Base-by-base conservation (phyloP, 2,113 vertebrate species). In the Siniperca chuatsi region DNA sequence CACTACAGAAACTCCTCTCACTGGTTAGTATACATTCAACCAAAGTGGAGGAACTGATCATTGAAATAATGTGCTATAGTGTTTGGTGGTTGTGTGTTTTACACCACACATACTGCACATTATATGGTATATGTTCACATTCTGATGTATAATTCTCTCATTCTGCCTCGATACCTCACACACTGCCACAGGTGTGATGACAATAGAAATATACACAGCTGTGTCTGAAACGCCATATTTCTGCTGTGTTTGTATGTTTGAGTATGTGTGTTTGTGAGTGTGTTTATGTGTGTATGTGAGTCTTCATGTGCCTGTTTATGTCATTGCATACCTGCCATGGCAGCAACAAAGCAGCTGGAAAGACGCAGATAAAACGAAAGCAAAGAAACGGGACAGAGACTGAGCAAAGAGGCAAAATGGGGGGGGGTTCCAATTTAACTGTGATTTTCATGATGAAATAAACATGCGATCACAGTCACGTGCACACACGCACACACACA, bases 371-470 rank as follows among this genome's bases (percentile, higher is more conserved):
- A 89, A 79, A 75, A 8, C 20, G 35, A 70, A 46, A 60, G 80
- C 68, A 70, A 60, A 85, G 65, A 77, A 84, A 77, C 67, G 33
- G 54, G 8, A 75, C 61, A 76, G 65, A 81, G 60, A 70, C 23
- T 12, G n/a, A 77, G 71, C 71, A 78, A 72, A 73, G 67, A 81
- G 60, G 66, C 66, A 76, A 75, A 85, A 80, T 48, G 64, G 83
- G 68, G 73, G 37, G 35, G 29, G 37, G 66, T 62, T 79, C 37
- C 55, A 71, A 46, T 84, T 83, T 82, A 69, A 60, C 69, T 67
- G 77, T 81, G 72, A 86, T 84, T 89, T 90, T 76, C 54, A 46
- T 65, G 74, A 80, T 68, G 33, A 91, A 88, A 58, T 87, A 62
- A 88, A 83, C 16, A 25, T 65, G 64, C 20, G 35, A 69, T 75